Base-by-base conservation (phyloP, 2,888 invertebrate genomes). In the Callosobruchus maculatus region DNA sequence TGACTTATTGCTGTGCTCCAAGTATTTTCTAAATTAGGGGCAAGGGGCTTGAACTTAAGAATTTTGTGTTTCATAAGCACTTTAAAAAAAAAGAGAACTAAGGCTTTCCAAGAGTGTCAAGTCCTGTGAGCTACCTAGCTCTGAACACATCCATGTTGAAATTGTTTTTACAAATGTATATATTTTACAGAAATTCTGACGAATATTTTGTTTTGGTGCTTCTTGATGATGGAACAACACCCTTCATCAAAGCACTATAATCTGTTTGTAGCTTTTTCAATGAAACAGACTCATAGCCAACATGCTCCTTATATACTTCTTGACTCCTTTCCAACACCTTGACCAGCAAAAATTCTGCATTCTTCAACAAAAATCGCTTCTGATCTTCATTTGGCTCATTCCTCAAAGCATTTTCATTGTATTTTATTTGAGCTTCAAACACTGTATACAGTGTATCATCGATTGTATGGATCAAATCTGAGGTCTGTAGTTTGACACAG, bases 371-470 rank as follows among this genome's bases (percentile, higher is more conserved):
- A 81, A 92, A 88, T 77, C 88, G 81, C 73, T 85, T 80, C 80
- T 86, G 84, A 84, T 92, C 91, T 73, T 86, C 85, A 76, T 88
- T 88, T 77, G 89, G 89, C 74, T 89, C 89, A 82, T 88, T 89
- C 22, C 87, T 86, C n/a, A 91, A 85, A 0, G 91, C 89, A 22
- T 86, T 83, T 73, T 90, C 90, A 67, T 92, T 86, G 83, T 93
- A 91, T 82, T 89, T 90, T 72, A 96, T 88, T 85, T 96, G 93
- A 26, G 93, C 91, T 77, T 92, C 91, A 85, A 95, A 93, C 73
- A 96, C 92, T 72, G 92, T 91, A 81, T 91, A 89, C 70, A 96
- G 89, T 72, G 93, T 92, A 75, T 92, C 92, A 80, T 94, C 93
- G 71, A 96, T 90, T 0, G 92, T 90, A 78, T 91, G 89, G 86